Evolutionary conservation across 2,113 vertebrate species (phyloP).

Genomic region (Cephalopterus ornatus): DNA sequence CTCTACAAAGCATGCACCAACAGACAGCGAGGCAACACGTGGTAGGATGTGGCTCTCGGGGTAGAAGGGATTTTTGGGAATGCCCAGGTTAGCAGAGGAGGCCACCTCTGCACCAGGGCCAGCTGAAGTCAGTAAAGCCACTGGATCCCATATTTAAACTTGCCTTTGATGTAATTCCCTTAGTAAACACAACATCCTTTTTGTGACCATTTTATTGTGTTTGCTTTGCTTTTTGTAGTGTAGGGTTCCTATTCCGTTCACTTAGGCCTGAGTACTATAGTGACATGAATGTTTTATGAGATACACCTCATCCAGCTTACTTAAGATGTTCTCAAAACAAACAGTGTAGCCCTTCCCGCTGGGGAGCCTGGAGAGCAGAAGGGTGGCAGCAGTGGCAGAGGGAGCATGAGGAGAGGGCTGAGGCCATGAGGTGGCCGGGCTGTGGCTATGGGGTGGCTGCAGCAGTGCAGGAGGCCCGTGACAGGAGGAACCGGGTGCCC

Average conservation of each 20-base stretch:
- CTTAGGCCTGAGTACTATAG: not conserved
- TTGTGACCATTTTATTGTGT: slow-evolving; percentile 18
- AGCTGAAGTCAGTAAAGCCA: not conserved
- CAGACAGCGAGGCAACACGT: accelerated
- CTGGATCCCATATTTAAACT: not conserved
- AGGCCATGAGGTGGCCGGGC: accelerated
- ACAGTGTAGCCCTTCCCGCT: not conserved
- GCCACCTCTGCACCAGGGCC: not conserved
- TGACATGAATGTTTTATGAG: not conserved
- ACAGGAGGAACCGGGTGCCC: not conserved
- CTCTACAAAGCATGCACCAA: not conserved
- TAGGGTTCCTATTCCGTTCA: not conserved
- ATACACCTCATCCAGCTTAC: not conserved
- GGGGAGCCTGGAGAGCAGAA: not conserved
- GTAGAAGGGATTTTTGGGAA: not conserved
- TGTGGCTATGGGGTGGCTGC: not conserved
- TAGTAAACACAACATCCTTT: not conserved
- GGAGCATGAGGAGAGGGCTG: not conserved
- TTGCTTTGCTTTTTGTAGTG: not conserved
- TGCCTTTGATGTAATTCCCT: not conserved
- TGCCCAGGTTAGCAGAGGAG: not conserved
- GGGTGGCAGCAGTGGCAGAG: not conserved
- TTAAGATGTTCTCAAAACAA: not conserved
- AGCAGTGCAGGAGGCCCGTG: not conserved
- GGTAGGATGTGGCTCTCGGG: accelerated